phyloP scores from a whole-genome alignment of 2,113 vertebrate species.

The Podiceps cristatus region DNA sequence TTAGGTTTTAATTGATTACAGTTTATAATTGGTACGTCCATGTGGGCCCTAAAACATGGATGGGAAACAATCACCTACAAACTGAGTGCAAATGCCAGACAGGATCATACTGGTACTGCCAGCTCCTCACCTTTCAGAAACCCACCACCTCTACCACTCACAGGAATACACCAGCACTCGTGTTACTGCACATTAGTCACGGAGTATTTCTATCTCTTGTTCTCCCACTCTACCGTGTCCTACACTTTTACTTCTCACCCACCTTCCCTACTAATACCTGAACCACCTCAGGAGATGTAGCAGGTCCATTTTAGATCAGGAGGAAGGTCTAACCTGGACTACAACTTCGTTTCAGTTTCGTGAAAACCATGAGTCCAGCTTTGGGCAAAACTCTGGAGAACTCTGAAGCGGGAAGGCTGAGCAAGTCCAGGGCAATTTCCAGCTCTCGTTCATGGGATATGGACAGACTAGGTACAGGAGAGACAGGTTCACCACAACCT shows the following conservation, averaged over 20 bases:
- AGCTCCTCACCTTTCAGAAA: neutral
- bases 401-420: neutral
- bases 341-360: neutral
- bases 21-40: neutral
- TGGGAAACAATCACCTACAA: neutral
- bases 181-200: rapidly evolving
- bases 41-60: neutral
- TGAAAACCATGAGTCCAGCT: neutral
- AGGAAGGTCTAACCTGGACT: neutral
- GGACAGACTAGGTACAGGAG: rapidly evolving
- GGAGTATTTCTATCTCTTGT: neutral
- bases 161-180: neutral
- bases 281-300: neutral
- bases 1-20: neutral
- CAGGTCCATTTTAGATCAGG: neutral
- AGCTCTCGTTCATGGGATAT: neutral
- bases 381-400: neutral
- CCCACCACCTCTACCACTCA: neutral
- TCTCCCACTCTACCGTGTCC: neutral
- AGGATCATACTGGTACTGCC: neutral
- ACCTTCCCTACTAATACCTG: neutral
- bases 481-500: neutral
- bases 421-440: neutral
- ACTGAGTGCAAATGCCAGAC: neutral
- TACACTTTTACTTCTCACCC: neutral